Percentiles rank a stretch among this genome's conserved stretches.
These are phyloP conservation scores for Megaceryle maxima DNA, from an alignment of 2,113 vertebrate genomes.

Conservation along the genomic window DNA sequence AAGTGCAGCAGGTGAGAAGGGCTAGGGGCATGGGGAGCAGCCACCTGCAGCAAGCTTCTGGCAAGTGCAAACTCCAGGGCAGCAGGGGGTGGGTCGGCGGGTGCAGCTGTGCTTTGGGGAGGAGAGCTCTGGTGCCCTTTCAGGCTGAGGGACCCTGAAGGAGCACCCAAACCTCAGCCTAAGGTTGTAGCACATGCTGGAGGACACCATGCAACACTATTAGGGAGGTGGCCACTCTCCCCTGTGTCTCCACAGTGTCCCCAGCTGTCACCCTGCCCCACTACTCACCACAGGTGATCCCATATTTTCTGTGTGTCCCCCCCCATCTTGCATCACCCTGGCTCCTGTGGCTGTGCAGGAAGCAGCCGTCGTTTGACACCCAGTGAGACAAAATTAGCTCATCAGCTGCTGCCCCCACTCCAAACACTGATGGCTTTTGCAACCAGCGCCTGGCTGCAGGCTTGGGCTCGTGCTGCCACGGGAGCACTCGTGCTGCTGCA, in stretches of 20 bases:
- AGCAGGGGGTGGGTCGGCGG: neutral
- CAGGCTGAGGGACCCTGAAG: neutral
- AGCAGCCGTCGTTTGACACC: neutral
- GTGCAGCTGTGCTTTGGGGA: neutral
- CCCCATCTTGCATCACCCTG: neutral
- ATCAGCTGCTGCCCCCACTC: neutral
- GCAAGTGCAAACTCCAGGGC: neutral
- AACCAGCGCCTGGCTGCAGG: neutral
- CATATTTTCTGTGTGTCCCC: neutral
- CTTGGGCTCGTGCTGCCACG: rapidly evolving
- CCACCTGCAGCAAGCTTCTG: neutral
- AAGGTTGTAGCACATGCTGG: neutral
- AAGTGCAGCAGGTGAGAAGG: neutral
- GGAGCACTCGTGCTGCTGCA: neutral
- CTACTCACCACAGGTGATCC: neutral
- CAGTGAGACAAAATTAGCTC: neutral
- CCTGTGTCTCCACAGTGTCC: neutral
- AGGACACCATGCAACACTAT: neutral
- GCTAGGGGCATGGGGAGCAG: neutral
- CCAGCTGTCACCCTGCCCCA: neutral
- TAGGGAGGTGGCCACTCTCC: rapidly evolving
- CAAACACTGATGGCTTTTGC: neutral
- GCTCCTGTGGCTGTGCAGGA: neutral
- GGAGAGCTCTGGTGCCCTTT: neutral
- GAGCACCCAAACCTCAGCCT: neutral